phyloP scores from a whole-genome alignment of 1,140 invertebrate species.

The Galendromus occidentalis region DNA sequence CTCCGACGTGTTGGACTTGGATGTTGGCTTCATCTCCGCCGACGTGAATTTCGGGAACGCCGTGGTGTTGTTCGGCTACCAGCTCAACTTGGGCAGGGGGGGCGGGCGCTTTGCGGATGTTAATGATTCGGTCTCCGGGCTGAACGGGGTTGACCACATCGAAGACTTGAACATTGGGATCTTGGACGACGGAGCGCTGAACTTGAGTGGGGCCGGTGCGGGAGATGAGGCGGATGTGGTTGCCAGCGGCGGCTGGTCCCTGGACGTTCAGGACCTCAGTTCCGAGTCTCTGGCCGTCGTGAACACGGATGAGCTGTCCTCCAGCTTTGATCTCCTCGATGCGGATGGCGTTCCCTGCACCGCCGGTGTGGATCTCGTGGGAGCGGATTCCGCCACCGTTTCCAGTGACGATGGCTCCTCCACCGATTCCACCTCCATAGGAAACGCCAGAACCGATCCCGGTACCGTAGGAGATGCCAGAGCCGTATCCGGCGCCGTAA shows the following conservation, averaged over 20 bases:
- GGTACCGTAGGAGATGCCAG: background rate
- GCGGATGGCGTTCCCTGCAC: background rate
- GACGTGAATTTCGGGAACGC: background rate
- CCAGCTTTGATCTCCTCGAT: background rate
- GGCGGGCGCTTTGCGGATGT: slow-evolving; percentile 6
- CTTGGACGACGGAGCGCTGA: background rate
- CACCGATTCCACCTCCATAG: background rate
- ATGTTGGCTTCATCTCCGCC: slow-evolving; percentile 1
- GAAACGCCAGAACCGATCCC: background rate
- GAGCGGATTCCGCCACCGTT: background rate
- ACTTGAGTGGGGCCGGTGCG: background rate
- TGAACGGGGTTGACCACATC: background rate
- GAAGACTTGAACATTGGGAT: slow-evolving; percentile 5
- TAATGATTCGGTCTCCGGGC: slow-evolving; percentile 7
- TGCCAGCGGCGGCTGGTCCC: background rate
- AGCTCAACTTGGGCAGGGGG: background rate
- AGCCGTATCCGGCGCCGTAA: background rate
- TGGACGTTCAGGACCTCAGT: background rate
- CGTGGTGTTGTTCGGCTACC: background rate
- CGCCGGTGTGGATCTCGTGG: slow-evolving; percentile 5
- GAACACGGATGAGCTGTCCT: background rate
- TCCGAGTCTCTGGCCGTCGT: background rate
- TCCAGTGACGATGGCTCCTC: background rate
- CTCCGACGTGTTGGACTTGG: background rate
- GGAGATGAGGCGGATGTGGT: background rate